Base-by-base conservation (phyloP, 2,888 invertebrate genomes). In the Byasa hedistus region DNA sequence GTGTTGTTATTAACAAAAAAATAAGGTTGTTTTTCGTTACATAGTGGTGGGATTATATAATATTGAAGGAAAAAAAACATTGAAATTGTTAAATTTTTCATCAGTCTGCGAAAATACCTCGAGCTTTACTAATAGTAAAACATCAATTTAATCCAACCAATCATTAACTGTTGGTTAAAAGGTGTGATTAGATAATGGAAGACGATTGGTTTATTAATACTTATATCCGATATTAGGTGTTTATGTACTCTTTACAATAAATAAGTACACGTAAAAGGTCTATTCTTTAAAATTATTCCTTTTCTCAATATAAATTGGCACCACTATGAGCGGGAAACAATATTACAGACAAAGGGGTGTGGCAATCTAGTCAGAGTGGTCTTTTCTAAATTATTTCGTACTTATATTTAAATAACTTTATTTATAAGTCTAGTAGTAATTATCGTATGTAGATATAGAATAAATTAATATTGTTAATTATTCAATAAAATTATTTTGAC, bases 321-420 rank as follows among this genome's bases (percentile, higher is more conserved):
- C 72, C 71, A 73, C 63, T 71, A 72, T 69, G 58, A 68, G 68
- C 65, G 39, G 51, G 60, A 66, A 64, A 66, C 69, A 70, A 66
- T 64, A 22, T 61, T 57, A 70, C 89, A 87, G 91, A 88, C 86
- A 86, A 54, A 89, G 81, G 91, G 90, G 91, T 91, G 91, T 90
- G 91, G 82, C 86, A 88, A 79, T 91, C 91, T 91, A 91, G 91
- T 91, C 91, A 91, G 91, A 88, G 89, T 91, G 91, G 85, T 87
- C 83, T 87, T 83, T 84, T 80, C 73, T 69, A 73, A 73, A 73
- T 72, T 75, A 76, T 75, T 66, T 71, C 48, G 27, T 64, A 70
- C 66, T 64, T 63, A 62, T 68, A 69, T 63, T 60, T 69, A 61
- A 66, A 66, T 59, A 60, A 60, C 15, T 55, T 63, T 67, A 63